A percentile compares a stretch with the other conserved stretches of the same genome.
Evolutionary conservation across 2,888 invertebrate species (phyloP).

Genomic region (Amblyjoppa proteus): DNA sequence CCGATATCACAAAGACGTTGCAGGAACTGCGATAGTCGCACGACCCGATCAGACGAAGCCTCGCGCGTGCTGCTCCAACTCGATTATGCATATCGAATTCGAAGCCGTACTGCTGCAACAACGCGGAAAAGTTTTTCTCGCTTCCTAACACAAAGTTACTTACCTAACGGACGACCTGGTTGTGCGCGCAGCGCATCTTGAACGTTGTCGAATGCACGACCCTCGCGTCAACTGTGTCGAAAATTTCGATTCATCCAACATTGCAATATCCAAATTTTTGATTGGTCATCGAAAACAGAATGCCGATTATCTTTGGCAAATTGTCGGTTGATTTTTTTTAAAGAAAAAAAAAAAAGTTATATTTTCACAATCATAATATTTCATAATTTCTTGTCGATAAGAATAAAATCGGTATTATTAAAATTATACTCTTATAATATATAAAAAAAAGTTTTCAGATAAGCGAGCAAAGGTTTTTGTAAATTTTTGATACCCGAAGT

Average conservation of each 20-base stretch:
- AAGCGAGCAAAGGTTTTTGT: not conserved
- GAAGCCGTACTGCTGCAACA: conserved; percentile 68
- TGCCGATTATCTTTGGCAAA: not conserved
- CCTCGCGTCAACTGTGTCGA: not conserved
- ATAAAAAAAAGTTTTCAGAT: not conserved
- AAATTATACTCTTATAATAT: too few relatives aligned
- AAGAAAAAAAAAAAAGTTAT: too few relatives aligned
- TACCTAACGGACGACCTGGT: not conserved
- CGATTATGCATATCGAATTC: conserved; percentile 73
- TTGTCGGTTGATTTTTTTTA: not conserved
- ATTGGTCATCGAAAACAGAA: not conserved
- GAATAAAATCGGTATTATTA: too few relatives aligned
- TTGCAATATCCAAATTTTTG: conserved; percentile 2
- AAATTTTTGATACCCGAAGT: not conserved
- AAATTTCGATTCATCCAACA: not conserved
- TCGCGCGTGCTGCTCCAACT: conserved; percentile 65
- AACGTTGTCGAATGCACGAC: conserved; percentile 22
- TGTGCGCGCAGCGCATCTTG: not conserved
- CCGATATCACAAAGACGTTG: conserved; percentile 35
- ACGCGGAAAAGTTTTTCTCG: conserved; percentile 44
- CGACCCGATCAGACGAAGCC: conserved; percentile 72
- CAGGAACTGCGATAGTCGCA: conserved; percentile 37
- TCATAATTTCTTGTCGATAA: too few relatives aligned
- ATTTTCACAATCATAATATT: too few relatives aligned
- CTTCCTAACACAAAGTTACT: conserved; percentile 29